A percentile compares a stretch with the other conserved stretches of the same genome.
phyloP scores from a whole-genome alignment of 2,888 invertebrate genomes.

The Leptogaster cylindrica region DNA sequence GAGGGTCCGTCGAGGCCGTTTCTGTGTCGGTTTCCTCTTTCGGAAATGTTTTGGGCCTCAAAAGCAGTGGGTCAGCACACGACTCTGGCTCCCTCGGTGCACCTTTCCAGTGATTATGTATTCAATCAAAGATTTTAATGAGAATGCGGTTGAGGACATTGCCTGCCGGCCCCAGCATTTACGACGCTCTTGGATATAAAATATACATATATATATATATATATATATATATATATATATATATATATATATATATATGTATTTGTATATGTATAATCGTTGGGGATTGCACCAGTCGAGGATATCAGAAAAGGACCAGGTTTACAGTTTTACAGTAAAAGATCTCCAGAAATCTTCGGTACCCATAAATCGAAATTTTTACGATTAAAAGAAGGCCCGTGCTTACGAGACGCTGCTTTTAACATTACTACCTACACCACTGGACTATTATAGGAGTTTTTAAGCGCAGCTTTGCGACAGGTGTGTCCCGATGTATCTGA shows the following conservation, averaged over 20 bases:
- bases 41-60: too few species aligned
- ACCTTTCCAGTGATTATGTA: slow-evolving; percentile 35
- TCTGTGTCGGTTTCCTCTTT: too few species aligned
- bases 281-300: slow-evolving; percentile 14
- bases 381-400: slow-evolving; percentile 27
- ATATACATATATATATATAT: too few species aligned
- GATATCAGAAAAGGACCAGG: slow-evolving; percentile 31
- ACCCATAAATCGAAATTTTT: slow-evolving; percentile 36
- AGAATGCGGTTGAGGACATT: slow-evolving; percentile 27
- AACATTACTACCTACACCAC: slow-evolving; percentile 35
- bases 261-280: too few species aligned
- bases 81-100: slow-evolving; percentile 30
- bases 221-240: too few species aligned
- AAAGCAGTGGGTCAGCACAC: slow-evolving; percentile 26
- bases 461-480: slow-evolving; percentile 47
- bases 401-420: slow-evolving; percentile 10
- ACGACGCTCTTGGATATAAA: slow-evolving; percentile 4
- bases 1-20: background rate
- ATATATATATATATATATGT: too few species aligned
- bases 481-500: slow-evolving; percentile 33
- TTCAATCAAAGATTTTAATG: slow-evolving; percentile 42
- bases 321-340: slow-evolving; percentile 32
- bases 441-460: slow-evolving; percentile 36
- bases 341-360: slow-evolving; percentile 22
- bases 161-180: slow-evolving; percentile 14